Percentiles rank a stretch among this genome's conserved stretches.
phyloP scores from a whole-genome alignment of 2,797 vertebrate species.

The Clamator glandarius region DNA sequence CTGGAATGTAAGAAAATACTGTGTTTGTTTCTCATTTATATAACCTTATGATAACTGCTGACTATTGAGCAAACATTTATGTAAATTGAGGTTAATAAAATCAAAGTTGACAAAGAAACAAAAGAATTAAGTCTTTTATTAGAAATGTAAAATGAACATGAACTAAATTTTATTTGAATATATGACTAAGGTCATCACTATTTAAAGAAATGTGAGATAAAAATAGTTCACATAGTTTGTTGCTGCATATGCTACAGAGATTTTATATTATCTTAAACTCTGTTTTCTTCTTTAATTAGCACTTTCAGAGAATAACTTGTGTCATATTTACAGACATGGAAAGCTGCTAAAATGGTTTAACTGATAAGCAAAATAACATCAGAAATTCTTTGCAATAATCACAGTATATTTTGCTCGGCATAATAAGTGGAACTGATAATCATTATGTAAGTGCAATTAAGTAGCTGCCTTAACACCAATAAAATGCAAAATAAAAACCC shows the following conservation, averaged over 20 bases:
- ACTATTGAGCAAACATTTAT: slow-evolving; percentile 6
- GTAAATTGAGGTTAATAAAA: slow-evolving; percentile 37
- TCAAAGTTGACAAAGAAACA: background rate
- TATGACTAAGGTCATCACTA: background rate
- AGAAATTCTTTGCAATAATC: slow-evolving; percentile 43
- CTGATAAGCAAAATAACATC: slow-evolving; percentile 23
- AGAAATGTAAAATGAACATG: background rate
- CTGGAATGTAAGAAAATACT: background rate
- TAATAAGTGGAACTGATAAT: slow-evolving; percentile 20
- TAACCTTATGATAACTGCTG: background rate
- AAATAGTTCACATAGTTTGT: background rate
- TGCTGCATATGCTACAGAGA: background rate
- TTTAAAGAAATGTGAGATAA: slow-evolving; percentile 9
- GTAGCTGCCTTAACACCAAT: background rate
- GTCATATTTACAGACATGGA: background rate
- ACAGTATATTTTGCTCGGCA: slow-evolving; percentile 14
- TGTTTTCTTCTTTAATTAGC: slow-evolving; percentile 21
- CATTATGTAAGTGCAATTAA: slow-evolving; percentile 12
- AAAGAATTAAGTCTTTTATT: slow-evolving; percentile 37
- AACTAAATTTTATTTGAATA: slow-evolving; percentile 2
- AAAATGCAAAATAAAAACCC: slow-evolving; percentile 13
- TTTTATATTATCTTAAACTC: background rate
- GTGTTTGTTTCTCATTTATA: slow-evolving; percentile 17
- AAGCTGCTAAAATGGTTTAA: slow-evolving; percentile 19
- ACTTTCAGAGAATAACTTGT: background rate